Percentiles rank a stretch among this genome's conserved stretches.
Evolutionary conservation across 2,888 invertebrate species (phyloP).

Genomic region (Hyppa rectilinea): DNA sequence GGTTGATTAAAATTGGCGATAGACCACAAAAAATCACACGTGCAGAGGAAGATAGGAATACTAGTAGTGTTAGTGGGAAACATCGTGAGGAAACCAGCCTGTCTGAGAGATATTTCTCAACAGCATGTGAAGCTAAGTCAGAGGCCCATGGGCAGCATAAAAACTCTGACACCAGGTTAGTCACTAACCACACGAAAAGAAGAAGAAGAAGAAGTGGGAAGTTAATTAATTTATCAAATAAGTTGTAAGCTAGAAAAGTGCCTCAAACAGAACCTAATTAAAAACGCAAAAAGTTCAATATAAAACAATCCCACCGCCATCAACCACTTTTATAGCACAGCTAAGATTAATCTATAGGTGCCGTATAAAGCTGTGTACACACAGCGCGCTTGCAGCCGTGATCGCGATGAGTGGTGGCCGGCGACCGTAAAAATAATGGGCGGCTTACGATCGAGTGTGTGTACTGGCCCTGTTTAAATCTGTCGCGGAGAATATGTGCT

Average conservation of each 20-base stretch:
- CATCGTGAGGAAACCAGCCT: too few species aligned
- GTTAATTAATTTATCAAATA: background rate
- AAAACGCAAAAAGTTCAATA: background rate
- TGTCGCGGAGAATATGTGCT: slow-evolving; percentile 33
- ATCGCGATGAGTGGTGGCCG: slow-evolving; percentile 80
- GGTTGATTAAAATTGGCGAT: background rate
- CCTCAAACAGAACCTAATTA: background rate
- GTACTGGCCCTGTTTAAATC: slow-evolving; percentile 41
- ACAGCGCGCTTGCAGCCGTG: slow-evolving; percentile 64
- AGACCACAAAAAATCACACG: background rate
- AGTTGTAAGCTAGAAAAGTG: background rate
- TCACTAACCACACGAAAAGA: too few species aligned
- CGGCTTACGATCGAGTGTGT: slow-evolving; percentile 68
- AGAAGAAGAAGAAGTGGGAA: too few species aligned
- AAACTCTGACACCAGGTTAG: too few species aligned
- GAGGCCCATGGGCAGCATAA: too few species aligned
- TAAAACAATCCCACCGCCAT: background rate
- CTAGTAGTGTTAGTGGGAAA: background rate
- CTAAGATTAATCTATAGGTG: slow-evolving; percentile 48
- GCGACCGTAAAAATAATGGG: slow-evolving; percentile 89
- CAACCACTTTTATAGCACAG: slow-evolving; percentile 30
- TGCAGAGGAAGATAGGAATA: background rate
- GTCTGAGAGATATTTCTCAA: too few species aligned
- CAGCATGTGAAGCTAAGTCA: too few species aligned
- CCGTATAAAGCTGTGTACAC: slow-evolving; percentile 57